Conservation (phyloP, 2,888 invertebrate genomes). For the Drepana falcataria region DNA sequence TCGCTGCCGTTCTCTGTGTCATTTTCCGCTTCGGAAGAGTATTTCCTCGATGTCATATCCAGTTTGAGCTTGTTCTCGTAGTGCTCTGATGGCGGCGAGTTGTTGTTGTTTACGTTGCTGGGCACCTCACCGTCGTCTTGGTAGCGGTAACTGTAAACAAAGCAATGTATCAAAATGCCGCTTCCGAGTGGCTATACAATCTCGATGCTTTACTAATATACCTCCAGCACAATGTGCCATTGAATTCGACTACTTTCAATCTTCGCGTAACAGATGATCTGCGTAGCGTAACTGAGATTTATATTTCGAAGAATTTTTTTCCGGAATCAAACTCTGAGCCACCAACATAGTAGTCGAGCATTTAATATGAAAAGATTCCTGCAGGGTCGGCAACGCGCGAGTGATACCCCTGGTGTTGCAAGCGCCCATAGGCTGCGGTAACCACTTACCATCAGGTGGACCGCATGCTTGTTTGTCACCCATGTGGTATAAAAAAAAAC, state of each 20-base stretch:
- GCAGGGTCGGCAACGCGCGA: no score
- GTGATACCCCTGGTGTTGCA: no score
- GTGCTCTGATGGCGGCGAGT: slow-evolving; percentile 75
- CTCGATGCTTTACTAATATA: background rate
- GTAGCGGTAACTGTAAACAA: slow-evolving; percentile 52
- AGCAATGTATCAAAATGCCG: background rate
- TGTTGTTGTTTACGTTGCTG: slow-evolving; percentile 74
- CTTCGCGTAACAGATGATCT: background rate
- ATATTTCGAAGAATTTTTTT: no score
- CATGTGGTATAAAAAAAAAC: no score
- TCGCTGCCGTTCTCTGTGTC: slow-evolving; percentile 82
- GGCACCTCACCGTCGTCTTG: slow-evolving; percentile 72
- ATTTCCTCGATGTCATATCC: slow-evolving; percentile 69
- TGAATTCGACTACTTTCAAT: background rate
- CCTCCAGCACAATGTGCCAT: background rate
- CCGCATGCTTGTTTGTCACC: no score
- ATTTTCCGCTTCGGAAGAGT: slow-evolving; percentile 70
- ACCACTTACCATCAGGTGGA: no score
- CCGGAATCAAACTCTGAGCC: no score
- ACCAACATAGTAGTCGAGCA: no score
- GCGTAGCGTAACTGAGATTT: no score
- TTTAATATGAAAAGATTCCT: no score
- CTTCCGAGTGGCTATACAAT: background rate
- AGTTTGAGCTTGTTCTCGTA: slow-evolving; percentile 76
- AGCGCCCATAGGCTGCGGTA: no score